Conservation (phyloP, 2,888 invertebrate species). For the Leucoma salicis region DNA sequence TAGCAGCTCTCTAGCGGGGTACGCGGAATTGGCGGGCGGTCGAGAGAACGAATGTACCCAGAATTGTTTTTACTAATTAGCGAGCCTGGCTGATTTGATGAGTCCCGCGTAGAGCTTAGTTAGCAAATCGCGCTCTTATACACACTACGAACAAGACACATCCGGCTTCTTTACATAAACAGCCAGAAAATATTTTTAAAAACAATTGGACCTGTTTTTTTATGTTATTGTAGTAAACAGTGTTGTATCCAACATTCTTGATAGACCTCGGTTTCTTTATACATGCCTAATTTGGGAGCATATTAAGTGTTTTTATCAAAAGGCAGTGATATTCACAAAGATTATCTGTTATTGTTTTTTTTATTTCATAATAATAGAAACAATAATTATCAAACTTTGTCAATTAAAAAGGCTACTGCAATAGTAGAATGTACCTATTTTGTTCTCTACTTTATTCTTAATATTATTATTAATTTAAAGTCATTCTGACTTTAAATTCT, state of each 20-base stretch:
- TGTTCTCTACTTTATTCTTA: too few species aligned
- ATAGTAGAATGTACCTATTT: too few species aligned
- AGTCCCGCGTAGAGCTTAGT: slow-evolving; percentile 40
- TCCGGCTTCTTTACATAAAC: slow-evolving; percentile 33
- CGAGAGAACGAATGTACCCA: slow-evolving; percentile 71
- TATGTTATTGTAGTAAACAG: slow-evolving; percentile 26
- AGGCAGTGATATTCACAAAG: too few species aligned
- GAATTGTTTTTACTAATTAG: slow-evolving; percentile 81
- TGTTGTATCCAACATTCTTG: slow-evolving; percentile 17
- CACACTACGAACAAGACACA: slow-evolving; percentile 26
- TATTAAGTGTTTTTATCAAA: too few species aligned
- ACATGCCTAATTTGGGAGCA: too few species aligned
- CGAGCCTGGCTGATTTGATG: slow-evolving; percentile 69
- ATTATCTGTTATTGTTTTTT: too few species aligned
- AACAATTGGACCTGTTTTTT: slow-evolving; percentile 46
- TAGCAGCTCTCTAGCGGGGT: slow-evolving; percentile 80
- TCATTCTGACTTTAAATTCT: too few species aligned
- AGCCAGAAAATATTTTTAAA: slow-evolving; percentile 39
- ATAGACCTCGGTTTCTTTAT: slow-evolving; percentile 1
- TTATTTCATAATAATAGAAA: too few species aligned
- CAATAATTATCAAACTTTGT: too few species aligned
- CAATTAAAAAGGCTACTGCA: too few species aligned
- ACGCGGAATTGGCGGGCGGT: slow-evolving; percentile 81
- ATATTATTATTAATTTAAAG: too few species aligned
- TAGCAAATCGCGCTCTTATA: slow-evolving; percentile 35